A percentile compares a stretch with the other conserved stretches of the same genome.
These are phyloP conservation scores for Nysson spinosus DNA, from an alignment of 2,888 invertebrate genomes.

Conservation along the genomic window DNA sequence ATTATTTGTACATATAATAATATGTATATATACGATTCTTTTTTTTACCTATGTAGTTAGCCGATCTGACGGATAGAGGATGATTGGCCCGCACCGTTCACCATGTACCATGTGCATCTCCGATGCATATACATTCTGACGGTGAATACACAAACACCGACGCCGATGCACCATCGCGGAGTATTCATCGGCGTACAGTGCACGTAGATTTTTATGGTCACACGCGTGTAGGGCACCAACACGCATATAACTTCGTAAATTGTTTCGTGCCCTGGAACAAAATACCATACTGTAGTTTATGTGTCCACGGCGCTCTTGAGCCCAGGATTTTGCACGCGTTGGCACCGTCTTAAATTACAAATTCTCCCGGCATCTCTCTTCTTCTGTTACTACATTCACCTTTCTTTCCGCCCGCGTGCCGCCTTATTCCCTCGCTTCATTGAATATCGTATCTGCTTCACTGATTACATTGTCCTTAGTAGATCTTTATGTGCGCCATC, in stretches of 20 bases:
- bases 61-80: no score
- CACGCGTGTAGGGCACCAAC: constrained; percentile 21
- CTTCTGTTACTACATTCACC: not conserved
- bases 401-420: not conserved
- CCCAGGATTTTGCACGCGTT: constrained; percentile 12
- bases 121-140: no score
- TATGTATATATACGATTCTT: no score
- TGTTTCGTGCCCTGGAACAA: constrained; percentile 37
- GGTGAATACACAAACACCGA: not conserved
- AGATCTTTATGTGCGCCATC: no score
- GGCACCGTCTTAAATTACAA: constrained; percentile 44
- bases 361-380: constrained; percentile 24
- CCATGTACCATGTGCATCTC: no score
- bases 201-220: constrained; percentile 10
- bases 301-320: constrained; percentile 14
- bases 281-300: constrained; percentile 34
- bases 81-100: no score
- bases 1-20: no score
- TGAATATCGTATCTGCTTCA: not conserved
- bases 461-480: no score
- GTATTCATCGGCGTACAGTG: constrained; percentile 1
- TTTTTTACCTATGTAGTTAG: no score
- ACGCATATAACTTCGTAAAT: constrained; percentile 32
- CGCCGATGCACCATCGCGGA: not conserved
- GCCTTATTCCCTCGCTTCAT: not conserved